A percentile compares a stretch with the other conserved stretches of the same genome.
Evolutionary conservation across 2,888 invertebrate genomes (phyloP).

Genomic region (Orthonevra nobilis): DNA sequence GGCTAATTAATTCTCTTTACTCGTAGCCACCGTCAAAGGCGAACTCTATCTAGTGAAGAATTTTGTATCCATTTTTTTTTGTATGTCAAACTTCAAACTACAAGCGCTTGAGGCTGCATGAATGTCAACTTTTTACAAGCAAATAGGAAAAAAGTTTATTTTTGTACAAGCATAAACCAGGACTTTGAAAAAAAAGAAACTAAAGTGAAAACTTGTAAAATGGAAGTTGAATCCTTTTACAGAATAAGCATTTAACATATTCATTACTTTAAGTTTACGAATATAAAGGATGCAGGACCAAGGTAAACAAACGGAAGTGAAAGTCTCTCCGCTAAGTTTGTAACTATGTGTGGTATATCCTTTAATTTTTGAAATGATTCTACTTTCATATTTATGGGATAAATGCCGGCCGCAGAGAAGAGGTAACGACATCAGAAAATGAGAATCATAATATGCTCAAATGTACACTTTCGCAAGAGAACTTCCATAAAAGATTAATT

Average conservation of each 20-base stretch:
- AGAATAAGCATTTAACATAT: conserved; percentile 12
- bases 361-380: background rate
- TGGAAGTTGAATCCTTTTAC: conserved; percentile 8
- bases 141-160: no score
- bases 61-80: background rate
- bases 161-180: no score
- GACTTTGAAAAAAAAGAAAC: background rate
- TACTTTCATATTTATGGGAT: conserved; percentile 42
- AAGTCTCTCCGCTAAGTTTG: conserved; percentile 1
- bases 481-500: conserved; percentile 42
- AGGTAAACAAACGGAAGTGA: conserved; percentile 28
- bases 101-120: background rate
- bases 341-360: conserved; percentile 8
- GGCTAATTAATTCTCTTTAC: conserved; percentile 33
- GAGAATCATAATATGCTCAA: conserved; percentile 44
- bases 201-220: background rate
- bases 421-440: conserved; percentile 40
- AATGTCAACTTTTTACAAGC: no score
- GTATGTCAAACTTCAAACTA: no score
- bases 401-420: conserved; percentile 9
- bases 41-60: background rate
- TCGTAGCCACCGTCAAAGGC: background rate
- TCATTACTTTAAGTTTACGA: conserved; percentile 16
- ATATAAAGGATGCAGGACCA: conserved; percentile 19
- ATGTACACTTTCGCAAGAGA: conserved; percentile 31